A percentile compares a stretch with the other conserved stretches of the same genome.
Conservation (phyloP, 1,140 invertebrate genomes). For the Diachasmimorpha longicaudata region DNA sequence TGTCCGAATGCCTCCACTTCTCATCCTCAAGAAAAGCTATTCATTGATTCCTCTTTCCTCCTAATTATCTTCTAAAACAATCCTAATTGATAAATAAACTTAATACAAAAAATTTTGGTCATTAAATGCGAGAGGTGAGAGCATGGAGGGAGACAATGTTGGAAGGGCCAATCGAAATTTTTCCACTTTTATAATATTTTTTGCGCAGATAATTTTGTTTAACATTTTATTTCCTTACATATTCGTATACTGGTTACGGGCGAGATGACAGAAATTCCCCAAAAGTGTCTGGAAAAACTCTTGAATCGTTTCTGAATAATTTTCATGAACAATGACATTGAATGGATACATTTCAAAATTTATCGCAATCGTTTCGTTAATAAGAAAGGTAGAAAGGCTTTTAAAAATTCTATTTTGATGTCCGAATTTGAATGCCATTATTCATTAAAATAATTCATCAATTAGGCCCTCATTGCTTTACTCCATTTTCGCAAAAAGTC, state of each 20-base stretch:
- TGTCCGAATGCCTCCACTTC: neutral
- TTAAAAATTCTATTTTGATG: neutral
- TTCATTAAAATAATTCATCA: neutral
- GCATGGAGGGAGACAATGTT: neutral
- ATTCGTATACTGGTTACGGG: neutral
- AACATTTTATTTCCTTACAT: neutral
- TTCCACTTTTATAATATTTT: neutral
- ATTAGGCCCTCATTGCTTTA: neutral
- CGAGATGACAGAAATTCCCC: neutral
- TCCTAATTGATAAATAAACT: neutral
- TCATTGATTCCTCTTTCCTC: neutral
- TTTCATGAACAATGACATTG: neutral
- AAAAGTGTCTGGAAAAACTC: neutral
- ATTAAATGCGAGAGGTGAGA: neutral
- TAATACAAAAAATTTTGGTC: neutral
- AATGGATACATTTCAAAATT: neutral
- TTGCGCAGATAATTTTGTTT: neutral
- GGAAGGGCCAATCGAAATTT: neutral
- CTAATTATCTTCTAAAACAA: neutral
- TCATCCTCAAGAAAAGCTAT: neutral
- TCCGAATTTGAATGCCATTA: neutral
- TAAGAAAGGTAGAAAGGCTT: constrained; percentile 7
- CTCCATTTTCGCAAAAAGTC: neutral
- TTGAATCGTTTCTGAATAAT: neutral
- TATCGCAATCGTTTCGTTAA: neutral